Evolutionary conservation across 2,797 vertebrate genomes (phyloP).

Genomic region (Okamejei kenojei): DNA sequence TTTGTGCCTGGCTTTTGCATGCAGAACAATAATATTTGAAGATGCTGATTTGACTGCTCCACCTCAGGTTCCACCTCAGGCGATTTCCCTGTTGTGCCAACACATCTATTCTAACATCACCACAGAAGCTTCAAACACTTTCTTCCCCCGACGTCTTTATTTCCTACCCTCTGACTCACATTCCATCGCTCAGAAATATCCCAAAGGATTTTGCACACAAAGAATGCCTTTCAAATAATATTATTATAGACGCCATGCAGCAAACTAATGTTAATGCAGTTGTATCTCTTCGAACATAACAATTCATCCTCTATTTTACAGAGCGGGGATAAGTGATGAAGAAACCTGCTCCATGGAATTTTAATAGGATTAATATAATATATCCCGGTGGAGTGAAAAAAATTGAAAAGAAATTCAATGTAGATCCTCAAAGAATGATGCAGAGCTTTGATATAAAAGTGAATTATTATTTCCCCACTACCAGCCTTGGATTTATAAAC

Average conservation of each 20-base stretch:
- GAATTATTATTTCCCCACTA: not conserved
- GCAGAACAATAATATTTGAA: not conserved
- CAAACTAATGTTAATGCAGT: not conserved
- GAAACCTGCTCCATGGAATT: not conserved
- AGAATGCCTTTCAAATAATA: not conserved
- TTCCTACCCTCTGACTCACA: not conserved
- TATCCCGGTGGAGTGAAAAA: not conserved
- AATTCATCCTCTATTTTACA: not conserved
- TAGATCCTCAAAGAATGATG: not conserved
- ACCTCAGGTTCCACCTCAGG: not conserved
- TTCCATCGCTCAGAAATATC: not conserved
- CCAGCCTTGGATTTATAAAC: not conserved
- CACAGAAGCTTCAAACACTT: not conserved
- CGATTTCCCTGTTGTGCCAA: not conserved
- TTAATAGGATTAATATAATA: not conserved
- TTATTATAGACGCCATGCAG: not conserved
- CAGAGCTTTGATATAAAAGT: not conserved
- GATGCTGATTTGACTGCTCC: not conserved
- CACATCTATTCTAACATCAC: not conserved
- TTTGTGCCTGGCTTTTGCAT: not conserved
- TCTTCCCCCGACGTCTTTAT: not conserved
- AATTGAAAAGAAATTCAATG: not conserved
- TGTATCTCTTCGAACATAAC: not conserved
- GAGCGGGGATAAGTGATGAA: not conserved
- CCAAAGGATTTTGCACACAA: not conserved